phyloP scores from a whole-genome alignment of 1,140 invertebrate genomes.

The Whitmania pigra region DNA sequence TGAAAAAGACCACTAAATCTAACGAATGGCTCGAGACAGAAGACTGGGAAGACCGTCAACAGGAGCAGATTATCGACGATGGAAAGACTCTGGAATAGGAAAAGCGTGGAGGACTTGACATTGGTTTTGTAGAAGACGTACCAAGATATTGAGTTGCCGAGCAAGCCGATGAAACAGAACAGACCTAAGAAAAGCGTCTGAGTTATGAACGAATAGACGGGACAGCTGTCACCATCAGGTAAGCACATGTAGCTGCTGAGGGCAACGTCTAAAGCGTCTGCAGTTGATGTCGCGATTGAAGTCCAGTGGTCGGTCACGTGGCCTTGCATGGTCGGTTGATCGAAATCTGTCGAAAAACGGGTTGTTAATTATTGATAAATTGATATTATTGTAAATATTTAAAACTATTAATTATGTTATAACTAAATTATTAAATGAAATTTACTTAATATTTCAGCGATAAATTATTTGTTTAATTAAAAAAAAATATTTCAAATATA shows the following conservation, averaged over 20 bases:
- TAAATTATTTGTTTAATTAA: no score
- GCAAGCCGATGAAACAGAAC: conserved; percentile 20
- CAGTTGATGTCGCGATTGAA: neutral
- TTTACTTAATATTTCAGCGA: no score
- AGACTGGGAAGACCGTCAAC: conserved; percentile 16
- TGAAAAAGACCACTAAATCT: conserved; percentile 3
- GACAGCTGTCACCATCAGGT: neutral
- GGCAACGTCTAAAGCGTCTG: neutral
- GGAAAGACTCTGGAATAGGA: conserved; percentile 24
- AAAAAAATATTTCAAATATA: no score
- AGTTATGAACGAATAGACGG: conserved; percentile 23
- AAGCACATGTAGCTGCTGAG: neutral
- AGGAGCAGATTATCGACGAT: conserved; percentile 21
- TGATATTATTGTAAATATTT: neutral
- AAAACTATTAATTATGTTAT: no score
- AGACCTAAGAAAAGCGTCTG: conserved; percentile 17
- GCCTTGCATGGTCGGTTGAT: neutral
- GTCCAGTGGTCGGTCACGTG: neutral
- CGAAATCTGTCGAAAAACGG: neutral
- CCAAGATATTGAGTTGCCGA: conserved; percentile 21
- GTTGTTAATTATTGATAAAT: neutral
- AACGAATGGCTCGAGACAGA: conserved; percentile 14
- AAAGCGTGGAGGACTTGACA: conserved; percentile 22
- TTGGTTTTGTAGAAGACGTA: conserved; percentile 21
- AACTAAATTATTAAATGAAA: no score